Evolutionary conservation across 37 sponge, comb jelly and placozoan genomes (phyloP).

Genomic region (Haliclona indistincta): DNA sequence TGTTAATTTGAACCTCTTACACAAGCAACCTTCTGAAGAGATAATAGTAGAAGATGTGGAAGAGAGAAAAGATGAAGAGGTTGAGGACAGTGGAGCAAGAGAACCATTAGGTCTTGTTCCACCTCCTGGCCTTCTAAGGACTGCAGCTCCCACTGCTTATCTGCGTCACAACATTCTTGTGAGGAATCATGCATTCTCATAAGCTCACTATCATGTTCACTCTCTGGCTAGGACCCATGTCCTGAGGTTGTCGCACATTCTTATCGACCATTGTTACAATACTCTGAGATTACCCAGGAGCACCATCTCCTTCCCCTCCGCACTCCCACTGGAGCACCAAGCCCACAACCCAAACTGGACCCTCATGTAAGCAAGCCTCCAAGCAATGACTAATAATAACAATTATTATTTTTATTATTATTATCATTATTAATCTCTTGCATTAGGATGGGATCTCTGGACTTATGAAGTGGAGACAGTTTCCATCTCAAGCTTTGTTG

Average conservation of each 20-base stretch:
- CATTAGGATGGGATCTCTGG: conserved; percentile 55
- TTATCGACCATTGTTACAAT: conserved; percentile 25
- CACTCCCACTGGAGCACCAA: conserved; percentile 10
- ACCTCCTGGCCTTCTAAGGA: background rate
- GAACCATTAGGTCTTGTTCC: background rate
- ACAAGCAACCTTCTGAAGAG: too few species aligned
- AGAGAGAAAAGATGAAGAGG: too few species aligned
- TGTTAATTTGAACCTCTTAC: background rate
- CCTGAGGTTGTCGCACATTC: conserved; percentile 5
- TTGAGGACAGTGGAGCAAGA: background rate
- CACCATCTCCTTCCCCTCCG: conserved; percentile 51
- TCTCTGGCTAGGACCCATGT: conserved; percentile 36
- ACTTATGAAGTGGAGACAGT: conserved; percentile 64
- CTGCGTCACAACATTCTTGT: too few species aligned
- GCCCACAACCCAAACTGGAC: conserved; percentile 38
- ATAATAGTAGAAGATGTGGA: background rate
- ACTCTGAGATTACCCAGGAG: conserved; percentile 40
- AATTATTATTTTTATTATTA: background rate
- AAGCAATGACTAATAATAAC: too few species aligned
- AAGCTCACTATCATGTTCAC: background rate
- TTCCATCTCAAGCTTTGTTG: conserved; percentile 43
- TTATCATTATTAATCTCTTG: background rate
- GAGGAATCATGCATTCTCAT: background rate
- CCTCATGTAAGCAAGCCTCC: conserved; percentile 46
- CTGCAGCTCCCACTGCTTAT: background rate